These are phyloP conservation scores for Daphoenositta chrysoptera DNA, from an alignment of 2,113 vertebrate genomes.

Conservation along the genomic window DNA sequence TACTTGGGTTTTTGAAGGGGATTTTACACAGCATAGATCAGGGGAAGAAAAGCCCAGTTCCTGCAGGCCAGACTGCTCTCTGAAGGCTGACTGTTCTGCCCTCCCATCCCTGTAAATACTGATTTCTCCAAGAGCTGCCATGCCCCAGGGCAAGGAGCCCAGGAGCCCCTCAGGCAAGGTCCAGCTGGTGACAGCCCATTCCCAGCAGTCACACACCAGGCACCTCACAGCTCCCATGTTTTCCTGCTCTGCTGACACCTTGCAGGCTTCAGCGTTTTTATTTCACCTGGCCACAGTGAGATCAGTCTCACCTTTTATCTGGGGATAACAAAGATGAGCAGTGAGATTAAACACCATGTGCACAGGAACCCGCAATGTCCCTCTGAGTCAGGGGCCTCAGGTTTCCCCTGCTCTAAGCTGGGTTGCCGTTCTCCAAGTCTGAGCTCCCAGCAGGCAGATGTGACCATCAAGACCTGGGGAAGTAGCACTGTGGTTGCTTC, in stretches of 20 bases:
- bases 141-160: not conserved
- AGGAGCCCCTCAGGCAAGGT: fast-evolving
- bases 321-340: not conserved
- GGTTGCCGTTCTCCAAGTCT: not conserved
- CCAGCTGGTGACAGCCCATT: not conserved
- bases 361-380: not conserved
- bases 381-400: not conserved
- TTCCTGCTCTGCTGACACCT: not conserved
- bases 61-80: not conserved
- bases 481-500: not conserved
- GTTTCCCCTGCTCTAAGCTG: not conserved
- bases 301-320: not conserved
- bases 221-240: not conserved
- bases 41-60: not conserved
- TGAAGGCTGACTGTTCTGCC: not conserved
- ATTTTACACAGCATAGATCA: not conserved
- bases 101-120: not conserved
- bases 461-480: not conserved
- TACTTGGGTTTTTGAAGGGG: not conserved
- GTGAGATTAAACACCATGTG: not conserved
- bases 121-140: fast-evolving
- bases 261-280: not conserved
- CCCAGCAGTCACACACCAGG: not conserved
- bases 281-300: not conserved
- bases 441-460: not conserved